Base-by-base conservation (phyloP, 2,113 vertebrate genomes). In the Steatornis caripensis region DNA sequence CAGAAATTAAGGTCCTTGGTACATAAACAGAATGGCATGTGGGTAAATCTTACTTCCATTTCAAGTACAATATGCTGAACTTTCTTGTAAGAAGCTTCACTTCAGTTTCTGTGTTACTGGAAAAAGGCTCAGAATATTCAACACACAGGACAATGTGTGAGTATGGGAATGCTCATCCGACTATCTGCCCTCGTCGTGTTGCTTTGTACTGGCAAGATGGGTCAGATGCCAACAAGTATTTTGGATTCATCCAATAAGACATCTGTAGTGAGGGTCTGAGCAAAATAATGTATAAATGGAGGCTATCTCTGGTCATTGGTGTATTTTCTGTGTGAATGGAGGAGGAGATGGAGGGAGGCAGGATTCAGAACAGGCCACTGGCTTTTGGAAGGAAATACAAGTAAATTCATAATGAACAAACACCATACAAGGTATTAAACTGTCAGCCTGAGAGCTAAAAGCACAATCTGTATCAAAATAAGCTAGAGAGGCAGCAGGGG, bases 121-220 rank as follows among this genome's bases (percentile, higher is more conserved):
- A 39, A 75, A 77, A 85, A 48, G 11, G 7, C 9, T 86, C 18
- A 16, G 61, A 66, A 27, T 62, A 58, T 46, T 84, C 23, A 69
- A 36, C 3, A 10, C 3, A 0, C 46, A 71, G 21, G 24, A 22
- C n/a, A 68, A 29, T 4, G 14, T 5, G 23, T 2, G 24, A 68
- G 30, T 6, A 15, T 30, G 43, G 30, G 51, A 79, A 36, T 26
- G 23, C 16, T 15, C 15, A 1, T 41, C 48, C n/a, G 53, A 32
- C 27, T 60, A 32, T 30, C 48, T 29, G 26, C 6, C 16, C 41
- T 85, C 6, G 1, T 24, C 27, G 5, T 43, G 14, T 64, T 58
- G 11, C 32, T 49, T 70, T 34, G 11, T 34, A 5, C 20, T 76
- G 62, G 27, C 9, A 10, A 22, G 13, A 22, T 24, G 41, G 15